phyloP scores from a whole-genome alignment of 2,888 invertebrate species.

The Ashinkailepas kermadecensis region DNA sequence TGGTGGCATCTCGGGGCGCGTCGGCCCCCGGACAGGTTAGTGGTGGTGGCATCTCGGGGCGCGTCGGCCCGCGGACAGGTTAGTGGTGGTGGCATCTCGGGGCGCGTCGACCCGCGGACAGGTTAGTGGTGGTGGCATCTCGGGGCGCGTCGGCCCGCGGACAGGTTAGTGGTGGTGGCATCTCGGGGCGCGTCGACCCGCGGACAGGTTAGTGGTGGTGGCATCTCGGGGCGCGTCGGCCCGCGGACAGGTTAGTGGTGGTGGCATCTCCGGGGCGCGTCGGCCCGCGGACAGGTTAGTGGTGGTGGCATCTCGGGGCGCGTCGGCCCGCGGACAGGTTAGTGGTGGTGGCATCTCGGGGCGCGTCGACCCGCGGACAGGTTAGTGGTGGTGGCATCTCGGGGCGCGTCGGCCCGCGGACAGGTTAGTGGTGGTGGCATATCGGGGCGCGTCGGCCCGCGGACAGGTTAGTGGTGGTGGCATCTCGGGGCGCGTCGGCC shows the following conservation, averaged over 20 bases:
- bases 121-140: conserved; percentile 53
- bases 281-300: conserved; percentile 74
- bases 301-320: too few species aligned
- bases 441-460: conserved; percentile 52
- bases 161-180: conserved; percentile 59
- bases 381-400: conserved; percentile 50
- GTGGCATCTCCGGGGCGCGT: conserved; percentile 40
- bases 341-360: conserved; percentile 41
- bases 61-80: conserved; percentile 72
- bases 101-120: conserved; percentile 60
- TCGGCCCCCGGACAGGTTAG: conserved; percentile 78
- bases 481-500: too few species aligned
- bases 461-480: conserved; percentile 61
- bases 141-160: conserved; percentile 54
- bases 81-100: conserved; percentile 42
- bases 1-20: too few species aligned
- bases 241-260: conserved; percentile 66
- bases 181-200: conserved; percentile 52
- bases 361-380: conserved; percentile 64
- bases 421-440: conserved; percentile 56
- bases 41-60: conserved; percentile 32
- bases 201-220: conserved; percentile 62
- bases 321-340: conserved; percentile 73
- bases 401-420: conserved; percentile 57
- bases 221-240: conserved; percentile 48